Evolutionary conservation across 2,113 vertebrate genomes (phyloP).

Genomic region (Microcebus jonahi): DNA sequence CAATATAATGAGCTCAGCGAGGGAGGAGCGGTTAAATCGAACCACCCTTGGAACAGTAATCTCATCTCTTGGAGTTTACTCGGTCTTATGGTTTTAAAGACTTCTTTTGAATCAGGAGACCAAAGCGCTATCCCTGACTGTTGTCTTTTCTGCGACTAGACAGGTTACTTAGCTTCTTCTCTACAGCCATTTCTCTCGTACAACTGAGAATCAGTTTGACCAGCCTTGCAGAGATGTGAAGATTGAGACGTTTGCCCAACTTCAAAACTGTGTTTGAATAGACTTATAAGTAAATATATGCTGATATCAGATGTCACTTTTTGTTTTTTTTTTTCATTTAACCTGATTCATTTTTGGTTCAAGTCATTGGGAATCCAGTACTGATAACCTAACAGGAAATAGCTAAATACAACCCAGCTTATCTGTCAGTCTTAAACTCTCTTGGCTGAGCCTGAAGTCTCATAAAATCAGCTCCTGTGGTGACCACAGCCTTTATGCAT

Average conservation of each 20-base stretch:
- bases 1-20: not conserved
- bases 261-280: slow-evolving; percentile 24
- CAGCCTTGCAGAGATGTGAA: not conserved
- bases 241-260: not conserved
- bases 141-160: not conserved
- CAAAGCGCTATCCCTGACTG: not conserved
- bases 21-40: not conserved
- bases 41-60: not conserved
- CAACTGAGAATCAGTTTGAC: not conserved
- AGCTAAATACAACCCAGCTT: not conserved
- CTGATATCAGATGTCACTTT: not conserved
- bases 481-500: not conserved
- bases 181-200: not conserved
- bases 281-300: not conserved
- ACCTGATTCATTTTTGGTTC: slow-evolving; percentile 27
- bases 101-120: not conserved
- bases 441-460: not conserved
- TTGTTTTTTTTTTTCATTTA: not conserved
- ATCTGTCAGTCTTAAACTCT: not conserved
- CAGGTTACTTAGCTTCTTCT: not conserved
- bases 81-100: too few species aligned
- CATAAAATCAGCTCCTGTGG: not conserved
- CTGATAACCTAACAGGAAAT: not conserved
- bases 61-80: not conserved
- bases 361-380: slow-evolving; percentile 31